These are phyloP conservation scores for Hylaeus volcanicus DNA, from an alignment of 1,140 invertebrate genomes.

Conservation along the genomic window DNA sequence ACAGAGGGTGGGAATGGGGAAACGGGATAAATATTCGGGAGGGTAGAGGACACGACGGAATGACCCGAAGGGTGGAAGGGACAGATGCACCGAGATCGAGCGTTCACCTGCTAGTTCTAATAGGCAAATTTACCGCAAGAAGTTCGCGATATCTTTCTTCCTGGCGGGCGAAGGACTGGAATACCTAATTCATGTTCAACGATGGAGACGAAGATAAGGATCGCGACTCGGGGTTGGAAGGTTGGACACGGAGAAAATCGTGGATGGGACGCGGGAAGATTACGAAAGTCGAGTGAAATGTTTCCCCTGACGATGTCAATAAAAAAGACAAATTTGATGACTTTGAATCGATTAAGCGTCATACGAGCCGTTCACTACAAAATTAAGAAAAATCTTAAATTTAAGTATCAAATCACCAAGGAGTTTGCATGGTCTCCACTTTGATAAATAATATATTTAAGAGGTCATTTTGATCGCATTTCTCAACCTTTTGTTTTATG, in stretches of 20 bases:
- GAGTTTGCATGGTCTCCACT: no score
- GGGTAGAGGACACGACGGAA: not conserved
- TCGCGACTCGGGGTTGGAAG: not conserved
- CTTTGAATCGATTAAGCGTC: no score
- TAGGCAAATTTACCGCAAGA: slow-evolving; percentile 50
- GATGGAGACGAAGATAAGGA: slow-evolving; percentile 23
- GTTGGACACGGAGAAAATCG: not conserved
- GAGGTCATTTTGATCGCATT: no score
- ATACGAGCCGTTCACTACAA: no score
- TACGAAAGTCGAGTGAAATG: not conserved
- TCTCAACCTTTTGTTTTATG: no score
- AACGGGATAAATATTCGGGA: slow-evolving; percentile 10
- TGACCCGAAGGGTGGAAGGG: not conserved
- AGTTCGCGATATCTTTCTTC: slow-evolving; percentile 46
- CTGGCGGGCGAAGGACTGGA: slow-evolving; percentile 34
- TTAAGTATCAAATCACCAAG: no score
- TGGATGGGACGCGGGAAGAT: not conserved
- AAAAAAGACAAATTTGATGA: no score
- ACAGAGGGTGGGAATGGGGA: slow-evolving; percentile 7
- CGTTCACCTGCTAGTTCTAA: slow-evolving; percentile 44
- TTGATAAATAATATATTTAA: no score
- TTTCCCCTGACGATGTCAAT: not conserved
- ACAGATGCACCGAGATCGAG: slow-evolving; percentile 14
- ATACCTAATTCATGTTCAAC: slow-evolving; percentile 53
- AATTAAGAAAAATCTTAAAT: no score